Percentiles rank a stretch among this genome's conserved stretches.
phyloP scores from a whole-genome alignment of 2,113 vertebrate species.

The Acrocephalus kingi region DNA sequence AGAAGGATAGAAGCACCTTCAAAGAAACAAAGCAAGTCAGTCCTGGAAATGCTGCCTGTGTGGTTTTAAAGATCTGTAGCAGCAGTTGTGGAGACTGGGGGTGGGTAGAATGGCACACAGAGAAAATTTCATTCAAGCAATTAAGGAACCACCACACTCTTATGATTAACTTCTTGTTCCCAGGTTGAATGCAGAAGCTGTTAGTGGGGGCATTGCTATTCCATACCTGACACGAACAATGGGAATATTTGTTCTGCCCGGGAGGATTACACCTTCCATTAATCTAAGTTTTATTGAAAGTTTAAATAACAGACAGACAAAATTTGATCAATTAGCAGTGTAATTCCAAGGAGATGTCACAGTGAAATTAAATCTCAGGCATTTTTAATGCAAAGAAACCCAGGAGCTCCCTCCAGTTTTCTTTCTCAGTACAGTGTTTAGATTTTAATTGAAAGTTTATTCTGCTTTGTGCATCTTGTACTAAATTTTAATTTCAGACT shows the following conservation, averaged over 20 bases:
- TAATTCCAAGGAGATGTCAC: slow-evolving; percentile 76
- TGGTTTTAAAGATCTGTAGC: not conserved
- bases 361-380: slow-evolving; percentile 70
- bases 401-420: slow-evolving; percentile 65
- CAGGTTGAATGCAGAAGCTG: slow-evolving; percentile 64
- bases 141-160: slow-evolving; percentile 68
- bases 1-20: no score
- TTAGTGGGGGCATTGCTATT: slow-evolving; percentile 67
- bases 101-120: not conserved
- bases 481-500: slow-evolving; percentile 70
- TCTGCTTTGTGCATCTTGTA: slow-evolving; percentile 64
- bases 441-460: slow-evolving; percentile 75
- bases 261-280: slow-evolving; percentile 79
- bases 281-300: slow-evolving; percentile 81
- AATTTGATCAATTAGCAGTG: slow-evolving; percentile 79
- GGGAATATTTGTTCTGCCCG: slow-evolving; percentile 77
- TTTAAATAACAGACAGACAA: slow-evolving; percentile 82
- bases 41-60: not conserved
- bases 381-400: slow-evolving; percentile 45
- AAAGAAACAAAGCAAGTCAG: not conserved
- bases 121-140: slow-evolving; percentile 59
- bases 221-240: slow-evolving; percentile 69
- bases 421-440: slow-evolving; percentile 49
- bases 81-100: not conserved
- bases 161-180: slow-evolving; percentile 64